These are phyloP conservation scores for Bos indicus DNA, from an alignment of 2,113 vertebrate genomes.

Conservation along the genomic window DNA sequence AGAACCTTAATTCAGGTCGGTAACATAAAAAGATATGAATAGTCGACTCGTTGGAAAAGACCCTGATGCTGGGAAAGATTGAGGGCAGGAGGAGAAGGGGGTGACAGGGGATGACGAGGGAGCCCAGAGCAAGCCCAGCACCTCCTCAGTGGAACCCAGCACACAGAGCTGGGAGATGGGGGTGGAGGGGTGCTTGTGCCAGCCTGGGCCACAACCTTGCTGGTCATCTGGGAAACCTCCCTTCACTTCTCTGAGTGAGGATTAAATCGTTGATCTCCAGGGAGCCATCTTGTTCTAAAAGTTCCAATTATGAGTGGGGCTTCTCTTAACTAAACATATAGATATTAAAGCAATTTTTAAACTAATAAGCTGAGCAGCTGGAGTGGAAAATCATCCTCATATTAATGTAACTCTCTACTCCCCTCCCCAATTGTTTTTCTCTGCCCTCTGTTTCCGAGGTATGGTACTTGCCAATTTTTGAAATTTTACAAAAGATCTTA, in stretches of 20 bases:
- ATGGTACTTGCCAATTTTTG: not conserved
- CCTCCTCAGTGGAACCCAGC: not conserved
- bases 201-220: accelerated
- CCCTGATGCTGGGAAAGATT: not conserved
- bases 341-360: slow-evolving; percentile 38
- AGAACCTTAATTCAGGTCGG: not conserved
- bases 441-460: not conserved
- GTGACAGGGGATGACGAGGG: not conserved
- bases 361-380: not conserved
- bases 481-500: slow-evolving; percentile 40
- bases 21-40: not conserved
- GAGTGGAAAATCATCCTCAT: not conserved
- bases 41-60: not conserved
- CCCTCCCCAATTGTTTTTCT: not conserved
- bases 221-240: too few species aligned
- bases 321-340: slow-evolving; percentile 9
- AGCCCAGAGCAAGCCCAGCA: not conserved
- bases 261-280: not conserved
- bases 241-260: not conserved
- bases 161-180: not conserved
- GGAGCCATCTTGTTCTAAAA: not conserved
- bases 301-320: not conserved
- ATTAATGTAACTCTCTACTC: not conserved
- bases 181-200: not conserved
- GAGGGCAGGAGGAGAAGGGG: not conserved